Evolutionary conservation across 2,113 vertebrate species (phyloP), one percentile per base, ranked within the genome.

Genomic region (Regulus satrapa): DNA sequence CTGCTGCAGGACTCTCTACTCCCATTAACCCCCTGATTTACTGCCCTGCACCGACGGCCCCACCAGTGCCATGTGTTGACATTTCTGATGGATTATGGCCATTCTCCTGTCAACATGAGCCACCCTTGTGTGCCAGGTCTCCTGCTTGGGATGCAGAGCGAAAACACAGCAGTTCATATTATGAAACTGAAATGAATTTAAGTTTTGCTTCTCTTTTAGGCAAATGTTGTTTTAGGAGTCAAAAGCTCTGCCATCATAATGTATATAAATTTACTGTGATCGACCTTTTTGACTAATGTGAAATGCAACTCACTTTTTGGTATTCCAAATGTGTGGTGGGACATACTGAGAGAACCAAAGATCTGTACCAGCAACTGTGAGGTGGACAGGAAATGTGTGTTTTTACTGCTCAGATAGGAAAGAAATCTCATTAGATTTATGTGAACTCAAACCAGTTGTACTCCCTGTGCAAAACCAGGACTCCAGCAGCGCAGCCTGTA

Each of bases 341-440:
- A 76, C n/a, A 11, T 23, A 34, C 13, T 85, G 91, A 54, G 71
- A 80, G 52, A 89, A 74, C 34, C 6, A 12, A 82, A 89, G 73
- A 81, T 91, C 83, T 91, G 61, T 32, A 48, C 7, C 4, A 4
- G 40, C 1, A 5, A 14, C 79, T 89, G 40, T 40, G 62, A 63
- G 66, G 67, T 64, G 91, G 71, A 45, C 87, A 95, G 73, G 92
- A 96, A 95, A 93, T 41, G 43, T 52, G 36, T 46, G 4, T 80
- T 92, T 97, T 95, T 90, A 64, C 82, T 83, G 92, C 29, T 19
- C 19, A 5, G 32, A 63, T 45, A 54, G 76, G 79, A 58, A 49
- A 45, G 43, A 79, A 92, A 89, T 73, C 90, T 89, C 88, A 78
- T 95, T 88, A 95, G 43, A 67, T 97, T 71, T 82, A 32, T 32